Conservation (phyloP, 2,888 invertebrate species). For the Nephrocerus scutellatus region DNA sequence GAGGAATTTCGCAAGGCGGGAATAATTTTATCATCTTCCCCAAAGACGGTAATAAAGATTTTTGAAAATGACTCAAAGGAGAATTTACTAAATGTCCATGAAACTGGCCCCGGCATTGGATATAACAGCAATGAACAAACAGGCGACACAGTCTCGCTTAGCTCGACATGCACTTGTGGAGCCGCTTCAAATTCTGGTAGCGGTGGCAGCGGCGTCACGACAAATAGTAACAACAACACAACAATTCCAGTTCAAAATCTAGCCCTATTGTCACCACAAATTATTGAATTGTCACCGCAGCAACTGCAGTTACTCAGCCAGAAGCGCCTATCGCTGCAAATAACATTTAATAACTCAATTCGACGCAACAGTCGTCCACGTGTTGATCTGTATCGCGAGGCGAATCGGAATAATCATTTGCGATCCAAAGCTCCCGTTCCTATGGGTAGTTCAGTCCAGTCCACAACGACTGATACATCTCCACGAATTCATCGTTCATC, state of each 20-base stretch:
- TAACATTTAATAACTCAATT: slow-evolving; percentile 39
- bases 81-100: slow-evolving; percentile 14
- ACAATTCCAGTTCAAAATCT: slow-evolving; percentile 12
- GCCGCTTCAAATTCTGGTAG: slow-evolving; percentile 12
- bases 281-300: slow-evolving; percentile 44
- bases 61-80: slow-evolving; percentile 35
- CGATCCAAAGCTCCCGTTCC: no score
- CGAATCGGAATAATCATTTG: slow-evolving; percentile 37
- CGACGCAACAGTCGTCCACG: slow-evolving; percentile 33
- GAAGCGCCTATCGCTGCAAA: slow-evolving; percentile 45
- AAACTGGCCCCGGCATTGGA: neutral
- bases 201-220: slow-evolving; percentile 2
- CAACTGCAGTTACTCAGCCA: slow-evolving; percentile 42
- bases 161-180: slow-evolving; percentile 39
- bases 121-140: slow-evolving; percentile 6
- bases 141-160: slow-evolving; percentile 33
- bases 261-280: slow-evolving; percentile 25
- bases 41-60: slow-evolving; percentile 41
- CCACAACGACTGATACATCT: slow-evolving; percentile 18
- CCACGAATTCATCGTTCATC: slow-evolving; percentile 40
- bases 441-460: slow-evolving; percentile 15
- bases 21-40: slow-evolving; percentile 38
- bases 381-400: slow-evolving; percentile 30
- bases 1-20: slow-evolving; percentile 52
- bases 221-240: slow-evolving; percentile 5